A percentile compares a stretch with the other conserved stretches of the same genome.
phyloP scores from a whole-genome alignment of 1,140 invertebrate genomes.

The Cherax quadricarinatus region DNA sequence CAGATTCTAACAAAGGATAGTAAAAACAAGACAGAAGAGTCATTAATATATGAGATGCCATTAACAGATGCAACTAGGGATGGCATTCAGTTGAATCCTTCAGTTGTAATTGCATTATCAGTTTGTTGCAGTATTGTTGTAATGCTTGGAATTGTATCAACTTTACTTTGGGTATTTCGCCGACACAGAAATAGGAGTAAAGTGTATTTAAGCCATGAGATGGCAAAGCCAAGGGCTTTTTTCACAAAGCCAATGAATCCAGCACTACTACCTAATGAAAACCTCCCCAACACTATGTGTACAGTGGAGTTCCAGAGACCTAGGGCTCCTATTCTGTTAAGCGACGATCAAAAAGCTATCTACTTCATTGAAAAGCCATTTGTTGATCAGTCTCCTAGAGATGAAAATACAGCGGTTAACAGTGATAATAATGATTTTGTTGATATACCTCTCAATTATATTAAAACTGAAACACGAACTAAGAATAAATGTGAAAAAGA shows the following conservation, averaged over 20 bases:
- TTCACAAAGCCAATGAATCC: constrained; percentile 63
- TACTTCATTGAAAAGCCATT: constrained; percentile 20
- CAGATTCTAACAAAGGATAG: not conserved
- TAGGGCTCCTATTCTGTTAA: constrained; percentile 42
- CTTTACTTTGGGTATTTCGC: constrained; percentile 44
- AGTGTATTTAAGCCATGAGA: constrained; percentile 56
- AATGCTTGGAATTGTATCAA: constrained; percentile 1
- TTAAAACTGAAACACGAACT: not conserved
- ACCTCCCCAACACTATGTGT: constrained; percentile 1
- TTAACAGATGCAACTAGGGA: constrained; percentile 4
- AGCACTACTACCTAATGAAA: constrained; percentile 44
- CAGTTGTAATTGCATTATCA: constrained; percentile 53
- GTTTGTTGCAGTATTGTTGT: constrained; percentile 45
- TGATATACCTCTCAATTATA: constrained; percentile 28
- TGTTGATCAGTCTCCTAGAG: not conserved
- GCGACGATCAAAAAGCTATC: constrained; percentile 32
- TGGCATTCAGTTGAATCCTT: constrained; percentile 10
- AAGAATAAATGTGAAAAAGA: not conserved
- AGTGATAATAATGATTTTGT: constrained; percentile 40
- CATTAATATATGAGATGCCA: constrained; percentile 47
- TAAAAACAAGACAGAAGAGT: constrained; percentile 19
- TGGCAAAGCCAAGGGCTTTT: constrained; percentile 54
- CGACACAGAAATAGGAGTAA: constrained; percentile 54
- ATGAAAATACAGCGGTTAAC: not conserved
- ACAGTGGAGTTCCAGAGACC: constrained; percentile 52